Conservation (phyloP, 2,113 vertebrate species). For the Phainopepla nitens region DNA sequence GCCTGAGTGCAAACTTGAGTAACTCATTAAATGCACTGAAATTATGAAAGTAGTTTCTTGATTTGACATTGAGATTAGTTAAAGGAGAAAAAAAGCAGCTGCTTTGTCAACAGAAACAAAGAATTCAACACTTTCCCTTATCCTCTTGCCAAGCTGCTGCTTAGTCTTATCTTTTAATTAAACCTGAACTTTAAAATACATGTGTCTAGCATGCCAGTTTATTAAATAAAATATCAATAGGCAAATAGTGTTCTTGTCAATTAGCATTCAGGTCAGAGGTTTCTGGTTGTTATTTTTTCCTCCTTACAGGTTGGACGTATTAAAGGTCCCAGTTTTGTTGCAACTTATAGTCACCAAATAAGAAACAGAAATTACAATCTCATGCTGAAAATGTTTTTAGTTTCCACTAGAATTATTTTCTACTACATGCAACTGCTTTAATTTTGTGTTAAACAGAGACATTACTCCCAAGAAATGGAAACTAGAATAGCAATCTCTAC, state of each 20-base stretch:
- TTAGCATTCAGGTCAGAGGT: slow-evolving; percentile 16
- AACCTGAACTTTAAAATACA: slow-evolving; percentile 70
- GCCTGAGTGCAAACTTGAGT: not conserved
- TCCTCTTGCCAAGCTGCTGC: slow-evolving; percentile 43
- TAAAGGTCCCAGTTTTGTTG: not conserved
- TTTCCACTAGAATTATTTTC: not conserved
- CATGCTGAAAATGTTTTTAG: not conserved
- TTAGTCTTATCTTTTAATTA: slow-evolving; percentile 78
- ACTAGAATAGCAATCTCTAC: not conserved
- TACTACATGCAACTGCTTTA: not conserved
- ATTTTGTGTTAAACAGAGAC: not conserved
- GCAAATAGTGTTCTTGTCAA: not conserved
- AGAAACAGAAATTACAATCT: not conserved
- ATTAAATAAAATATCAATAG: slow-evolving; percentile 63
- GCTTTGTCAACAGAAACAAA: slow-evolving; percentile 57
- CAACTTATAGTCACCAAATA: not conserved
- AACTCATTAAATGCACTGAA: slow-evolving; percentile 29
- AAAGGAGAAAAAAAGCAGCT: slow-evolving; percentile 45
- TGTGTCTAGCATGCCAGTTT: slow-evolving; percentile 42
- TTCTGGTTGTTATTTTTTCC: not conserved
- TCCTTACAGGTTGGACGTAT: not conserved
- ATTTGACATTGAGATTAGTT: slow-evolving; percentile 64
- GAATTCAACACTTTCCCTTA: not conserved
- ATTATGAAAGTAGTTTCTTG: slow-evolving; percentile 6
- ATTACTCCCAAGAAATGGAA: not conserved